phyloP scores from a whole-genome alignment of 1,140 invertebrate genomes.

The Mactra quadrangularis region DNA sequence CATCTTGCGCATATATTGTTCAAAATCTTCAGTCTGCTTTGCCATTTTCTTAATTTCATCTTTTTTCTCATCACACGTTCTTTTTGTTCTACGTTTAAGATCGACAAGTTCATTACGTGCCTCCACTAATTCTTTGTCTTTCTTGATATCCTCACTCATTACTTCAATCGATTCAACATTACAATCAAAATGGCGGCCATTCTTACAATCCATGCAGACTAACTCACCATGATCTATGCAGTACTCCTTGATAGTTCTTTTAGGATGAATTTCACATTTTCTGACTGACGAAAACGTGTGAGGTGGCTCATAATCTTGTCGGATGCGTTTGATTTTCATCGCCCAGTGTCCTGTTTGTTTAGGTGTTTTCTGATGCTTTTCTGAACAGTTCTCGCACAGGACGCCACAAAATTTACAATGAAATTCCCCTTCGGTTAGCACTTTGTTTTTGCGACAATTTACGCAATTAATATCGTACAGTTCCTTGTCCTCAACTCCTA shows the following conservation, averaged over 20 bases:
- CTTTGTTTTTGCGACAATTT: constrained; percentile 13
- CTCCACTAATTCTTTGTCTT: constrained; percentile 20
- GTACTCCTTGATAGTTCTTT: constrained; percentile 25
- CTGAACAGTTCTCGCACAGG: constrained; percentile 55
- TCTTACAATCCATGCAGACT: constrained; percentile 23
- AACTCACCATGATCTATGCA: constrained; percentile 44
- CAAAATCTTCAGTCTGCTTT: constrained; percentile 18
- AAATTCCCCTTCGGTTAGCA: constrained; percentile 6
- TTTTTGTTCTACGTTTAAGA: constrained; percentile 26
- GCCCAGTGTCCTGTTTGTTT: constrained; percentile 45
- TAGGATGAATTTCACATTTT: constrained; percentile 47
- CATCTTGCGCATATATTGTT: constrained; percentile 4
- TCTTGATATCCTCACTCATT: constrained; percentile 26
- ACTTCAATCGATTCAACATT: constrained; percentile 8
- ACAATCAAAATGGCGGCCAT: constrained; percentile 34
- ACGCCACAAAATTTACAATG: constrained; percentile 51
- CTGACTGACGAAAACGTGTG: background rate
- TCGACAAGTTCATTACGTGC: constrained; percentile 35
- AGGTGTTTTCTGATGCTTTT: constrained; percentile 39
- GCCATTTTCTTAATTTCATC: constrained; percentile 32
- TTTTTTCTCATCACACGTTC: constrained; percentile 20
- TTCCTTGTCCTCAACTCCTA: constrained; percentile 29
- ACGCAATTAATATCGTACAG: constrained; percentile 36
- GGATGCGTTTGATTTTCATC: constrained; percentile 28
- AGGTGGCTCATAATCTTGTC: constrained; percentile 13